Evolutionary conservation across 1,140 invertebrate species (phyloP).

Genomic region (Prorops nasuta): DNA sequence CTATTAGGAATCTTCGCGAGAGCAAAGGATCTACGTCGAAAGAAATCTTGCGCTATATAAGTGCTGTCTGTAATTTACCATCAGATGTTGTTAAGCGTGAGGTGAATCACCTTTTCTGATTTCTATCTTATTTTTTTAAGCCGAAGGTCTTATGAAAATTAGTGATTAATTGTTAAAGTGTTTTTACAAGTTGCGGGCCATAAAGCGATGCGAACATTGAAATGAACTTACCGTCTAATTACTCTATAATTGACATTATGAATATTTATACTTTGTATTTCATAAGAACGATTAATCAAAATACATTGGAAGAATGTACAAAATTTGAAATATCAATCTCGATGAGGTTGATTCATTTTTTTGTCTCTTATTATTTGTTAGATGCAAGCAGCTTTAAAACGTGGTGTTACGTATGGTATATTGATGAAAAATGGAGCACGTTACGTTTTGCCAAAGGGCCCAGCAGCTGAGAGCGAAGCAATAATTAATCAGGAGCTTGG

Average conservation of each 20-base stretch:
- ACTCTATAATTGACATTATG: too few species aligned
- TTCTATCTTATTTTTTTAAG: too few species aligned
- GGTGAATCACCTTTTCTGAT: slow-evolving; percentile 24
- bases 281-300: too few species aligned
- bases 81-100: slow-evolving; percentile 23
- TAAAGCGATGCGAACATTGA: too few species aligned
- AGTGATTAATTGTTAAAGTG: too few species aligned
- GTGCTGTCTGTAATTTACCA: slow-evolving; percentile 20
- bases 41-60: slow-evolving; percentile 33
- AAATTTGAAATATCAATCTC: too few species aligned
- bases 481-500: slow-evolving; percentile 30
- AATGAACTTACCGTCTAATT: too few species aligned
- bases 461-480: slow-evolving; percentile 20
- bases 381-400: slow-evolving; percentile 31
- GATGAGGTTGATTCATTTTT: too few species aligned
- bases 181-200: too few species aligned
- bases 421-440: slow-evolving; percentile 20
- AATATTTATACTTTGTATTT: too few species aligned
- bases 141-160: too few species aligned
- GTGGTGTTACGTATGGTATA: slow-evolving; percentile 31
- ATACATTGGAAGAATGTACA: too few species aligned
- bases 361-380: slow-evolving; percentile 1
- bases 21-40: slow-evolving; percentile 26
- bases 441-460: slow-evolving; percentile 26
- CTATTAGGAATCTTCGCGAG: slow-evolving; percentile 33